Evolutionary conservation across 2,888 invertebrate genomes (phyloP).

Genomic region (Heteromyza rotundicornis): DNA sequence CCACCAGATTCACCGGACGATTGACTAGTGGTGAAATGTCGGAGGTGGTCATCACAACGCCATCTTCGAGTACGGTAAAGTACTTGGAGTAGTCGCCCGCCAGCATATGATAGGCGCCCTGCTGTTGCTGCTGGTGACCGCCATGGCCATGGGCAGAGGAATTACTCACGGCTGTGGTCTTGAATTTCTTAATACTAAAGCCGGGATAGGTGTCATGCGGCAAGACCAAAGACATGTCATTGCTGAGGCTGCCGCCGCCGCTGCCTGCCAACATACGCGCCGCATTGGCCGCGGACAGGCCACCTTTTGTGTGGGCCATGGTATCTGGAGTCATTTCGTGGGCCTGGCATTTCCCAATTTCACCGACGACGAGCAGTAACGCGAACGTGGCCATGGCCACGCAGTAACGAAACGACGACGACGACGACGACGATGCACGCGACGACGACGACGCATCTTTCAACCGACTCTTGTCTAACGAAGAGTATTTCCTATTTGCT

Average conservation of each 20-base stretch:
- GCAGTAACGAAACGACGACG: background rate
- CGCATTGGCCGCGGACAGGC: slow-evolving; percentile 51
- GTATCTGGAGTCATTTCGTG: too few relatives aligned
- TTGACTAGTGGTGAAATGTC: slow-evolving; percentile 83
- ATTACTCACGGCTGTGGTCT: slow-evolving; percentile 53
- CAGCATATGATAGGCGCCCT: slow-evolving; percentile 69
- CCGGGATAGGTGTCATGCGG: slow-evolving; percentile 91
- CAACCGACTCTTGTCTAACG: too few relatives aligned
- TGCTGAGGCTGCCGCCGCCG: slow-evolving; percentile 41
- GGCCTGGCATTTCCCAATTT: too few relatives aligned
- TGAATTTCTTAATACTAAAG: slow-evolving; percentile 83
- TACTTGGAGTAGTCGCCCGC: slow-evolving; percentile 83
- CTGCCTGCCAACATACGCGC: slow-evolving; percentile 54
- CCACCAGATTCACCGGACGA: slow-evolving; percentile 79
- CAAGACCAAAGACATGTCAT: slow-evolving; percentile 67
- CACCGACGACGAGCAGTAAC: slow-evolving; percentile 15
- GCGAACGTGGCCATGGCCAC: background rate
- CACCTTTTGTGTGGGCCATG: slow-evolving; percentile 22
- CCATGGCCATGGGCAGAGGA: slow-evolving; percentile 22
- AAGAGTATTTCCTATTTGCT: too few relatives aligned
- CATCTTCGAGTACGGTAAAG: slow-evolving; percentile 86
- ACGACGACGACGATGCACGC: background rate
- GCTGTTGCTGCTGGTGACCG: slow-evolving; percentile 38
- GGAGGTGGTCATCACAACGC: slow-evolving; percentile 89
- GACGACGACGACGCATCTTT: background rate